phyloP scores from a whole-genome alignment of 2,888 invertebrate species.

The Myopa testacea region DNA sequence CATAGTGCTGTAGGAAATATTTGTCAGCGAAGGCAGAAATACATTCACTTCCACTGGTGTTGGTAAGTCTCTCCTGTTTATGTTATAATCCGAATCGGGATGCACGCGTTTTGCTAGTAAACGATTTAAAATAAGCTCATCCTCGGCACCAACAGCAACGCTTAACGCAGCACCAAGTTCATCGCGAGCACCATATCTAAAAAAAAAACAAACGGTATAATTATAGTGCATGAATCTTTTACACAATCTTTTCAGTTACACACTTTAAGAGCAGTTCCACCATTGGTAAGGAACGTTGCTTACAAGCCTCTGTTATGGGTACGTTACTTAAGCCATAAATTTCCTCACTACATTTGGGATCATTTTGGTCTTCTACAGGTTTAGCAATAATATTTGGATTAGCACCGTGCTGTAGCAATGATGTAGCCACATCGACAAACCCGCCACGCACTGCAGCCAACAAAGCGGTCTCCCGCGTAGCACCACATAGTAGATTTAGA shows the following conservation, averaged over 20 bases:
- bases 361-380: constrained; percentile 67
- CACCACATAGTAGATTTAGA: constrained; percentile 80
- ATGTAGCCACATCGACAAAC: constrained; percentile 77
- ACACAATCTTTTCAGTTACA: constrained; percentile 26
- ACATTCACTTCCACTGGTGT: constrained; percentile 69
- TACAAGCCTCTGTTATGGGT: constrained; percentile 67
- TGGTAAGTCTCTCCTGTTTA: constrained; percentile 86
- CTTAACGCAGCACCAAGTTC: constrained; percentile 85
- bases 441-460: constrained; percentile 84
- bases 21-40: constrained; percentile 71
- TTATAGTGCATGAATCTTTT: not conserved
- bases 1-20: constrained; percentile 81
- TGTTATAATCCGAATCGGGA: constrained; percentile 91
- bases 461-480: constrained; percentile 84
- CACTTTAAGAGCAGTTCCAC: constrained; percentile 65
- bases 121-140: constrained; percentile 81
- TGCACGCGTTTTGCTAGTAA: constrained; percentile 89
- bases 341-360: constrained; percentile 67
- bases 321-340: constrained; percentile 67
- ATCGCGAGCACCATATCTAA: constrained; percentile 83
- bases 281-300: constrained; percentile 66
- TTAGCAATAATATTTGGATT: constrained; percentile 79
- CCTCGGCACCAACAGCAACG: constrained; percentile 79
- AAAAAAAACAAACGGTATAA: not conserved
- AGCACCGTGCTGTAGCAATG: constrained; percentile 82